phyloP scores from a whole-genome alignment of 2,797 vertebrate species.

The Diceros bicornis region DNA sequence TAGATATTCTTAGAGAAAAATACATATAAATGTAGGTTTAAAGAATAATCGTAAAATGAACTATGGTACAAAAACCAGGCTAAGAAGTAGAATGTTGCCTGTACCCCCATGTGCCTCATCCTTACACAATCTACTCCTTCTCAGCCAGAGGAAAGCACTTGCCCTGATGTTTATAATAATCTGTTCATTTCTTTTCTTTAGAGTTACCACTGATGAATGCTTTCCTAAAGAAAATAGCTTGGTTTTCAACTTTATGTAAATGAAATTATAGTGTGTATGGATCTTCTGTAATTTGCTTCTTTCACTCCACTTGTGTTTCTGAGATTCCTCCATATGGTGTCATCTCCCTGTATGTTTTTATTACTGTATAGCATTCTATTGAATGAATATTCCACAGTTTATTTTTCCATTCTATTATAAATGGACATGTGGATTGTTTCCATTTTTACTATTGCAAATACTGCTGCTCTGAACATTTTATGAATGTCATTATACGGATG shows the following conservation, averaged over 20 bases:
- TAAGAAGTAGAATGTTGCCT: background rate
- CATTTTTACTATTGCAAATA: background rate
- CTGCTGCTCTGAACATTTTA: background rate
- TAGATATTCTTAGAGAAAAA: constrained; percentile 34
- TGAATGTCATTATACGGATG: background rate
- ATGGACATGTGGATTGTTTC: background rate
- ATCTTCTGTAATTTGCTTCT: constrained; percentile 41
- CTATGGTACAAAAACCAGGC: background rate
- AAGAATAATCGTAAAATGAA: background rate
- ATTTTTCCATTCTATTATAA: constrained; percentile 24
- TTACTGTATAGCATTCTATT: background rate
- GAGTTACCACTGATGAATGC: constrained; percentile 15
- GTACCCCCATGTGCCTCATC: background rate
- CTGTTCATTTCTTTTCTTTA: constrained; percentile 32
- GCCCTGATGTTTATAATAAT: constrained; percentile 39
- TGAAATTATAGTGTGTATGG: constrained; percentile 24
- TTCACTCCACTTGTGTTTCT: constrained; percentile 15
- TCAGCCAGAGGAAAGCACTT: background rate
- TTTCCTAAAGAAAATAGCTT: constrained; percentile 51
- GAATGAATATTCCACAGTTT: background rate
- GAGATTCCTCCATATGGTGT: background rate
- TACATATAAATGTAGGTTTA: background rate
- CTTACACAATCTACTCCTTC: background rate
- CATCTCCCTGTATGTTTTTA: background rate
- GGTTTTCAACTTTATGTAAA: constrained; percentile 66